A percentile compares a stretch with the other conserved stretches of the same genome.
phyloP scores from a whole-genome alignment of 1,140 invertebrate genomes.

The Drosophila nigromelanica region DNA sequence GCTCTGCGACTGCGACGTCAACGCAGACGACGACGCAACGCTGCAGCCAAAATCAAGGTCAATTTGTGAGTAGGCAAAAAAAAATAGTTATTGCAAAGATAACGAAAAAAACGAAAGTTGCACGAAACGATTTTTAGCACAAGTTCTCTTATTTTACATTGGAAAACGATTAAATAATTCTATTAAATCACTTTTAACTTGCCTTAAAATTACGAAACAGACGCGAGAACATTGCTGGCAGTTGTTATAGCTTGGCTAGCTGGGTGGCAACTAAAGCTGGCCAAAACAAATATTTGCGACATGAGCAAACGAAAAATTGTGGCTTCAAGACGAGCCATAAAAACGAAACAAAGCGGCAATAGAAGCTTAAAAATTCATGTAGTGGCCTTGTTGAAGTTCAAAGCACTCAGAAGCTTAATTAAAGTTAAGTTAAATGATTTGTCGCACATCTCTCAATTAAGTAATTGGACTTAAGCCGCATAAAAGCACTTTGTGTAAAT shows the following conservation, averaged over 20 bases:
- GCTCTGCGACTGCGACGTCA: slow-evolving; percentile 26
- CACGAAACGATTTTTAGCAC: neutral
- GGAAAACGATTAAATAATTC: neutral
- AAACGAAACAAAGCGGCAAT: slow-evolving; percentile 18
- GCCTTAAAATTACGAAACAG: slow-evolving; percentile 75
- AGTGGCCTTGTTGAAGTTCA: slow-evolving; percentile 42
- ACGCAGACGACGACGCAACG: slow-evolving; percentile 5
- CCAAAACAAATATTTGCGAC: slow-evolving; percentile 53
- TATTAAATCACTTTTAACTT: slow-evolving; percentile 46
- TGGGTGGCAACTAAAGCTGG: slow-evolving; percentile 66
- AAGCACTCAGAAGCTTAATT: slow-evolving; percentile 41
- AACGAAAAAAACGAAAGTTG: slow-evolving; percentile 29
- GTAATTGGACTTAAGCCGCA: slow-evolving; percentile 3
- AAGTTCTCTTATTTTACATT: neutral
- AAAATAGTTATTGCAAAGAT: slow-evolving; percentile 12
- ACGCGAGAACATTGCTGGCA: slow-evolving; percentile 65
- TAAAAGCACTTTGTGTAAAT: slow-evolving; percentile 2
- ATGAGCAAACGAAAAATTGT: slow-evolving; percentile 11
- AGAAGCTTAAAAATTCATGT: slow-evolving; percentile 29
- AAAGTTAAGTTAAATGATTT: slow-evolving; percentile 12
- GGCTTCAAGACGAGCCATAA: slow-evolving; percentile 27
- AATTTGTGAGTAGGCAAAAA: slow-evolving; percentile 7
- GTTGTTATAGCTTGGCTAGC: slow-evolving; percentile 43
- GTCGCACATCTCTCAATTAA: neutral
- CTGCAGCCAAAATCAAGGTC: slow-evolving; percentile 31